These are phyloP conservation scores for Coreius guichenoti DNA, from an alignment of 2,797 vertebrate genomes.

Conservation along the genomic window DNA sequence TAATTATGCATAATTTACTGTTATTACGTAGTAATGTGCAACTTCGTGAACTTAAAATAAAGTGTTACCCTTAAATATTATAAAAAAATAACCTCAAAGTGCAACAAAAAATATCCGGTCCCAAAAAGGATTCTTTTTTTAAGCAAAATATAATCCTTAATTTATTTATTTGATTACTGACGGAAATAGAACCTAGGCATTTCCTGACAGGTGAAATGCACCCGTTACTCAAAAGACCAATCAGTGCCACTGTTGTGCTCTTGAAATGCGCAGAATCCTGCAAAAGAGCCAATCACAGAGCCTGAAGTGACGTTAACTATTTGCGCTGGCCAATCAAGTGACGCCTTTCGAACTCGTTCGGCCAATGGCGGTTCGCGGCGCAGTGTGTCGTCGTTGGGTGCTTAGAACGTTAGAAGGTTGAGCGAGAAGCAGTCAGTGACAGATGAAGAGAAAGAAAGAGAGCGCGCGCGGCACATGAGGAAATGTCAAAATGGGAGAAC, in stretches of 20 bases:
- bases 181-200: not conserved
- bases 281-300: constrained; percentile 51
- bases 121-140: not conserved
- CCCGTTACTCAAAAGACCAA: constrained; percentile 47
- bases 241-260: constrained; percentile 53
- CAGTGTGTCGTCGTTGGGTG: constrained; percentile 49
- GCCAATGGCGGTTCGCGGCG: constrained; percentile 68
- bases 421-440: constrained; percentile 36
- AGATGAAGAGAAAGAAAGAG: constrained; percentile 8
- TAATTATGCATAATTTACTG: too few relatives aligned
- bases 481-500: constrained; percentile 72
- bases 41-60: not conserved
- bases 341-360: constrained; percentile 29
- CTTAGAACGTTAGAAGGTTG: constrained; percentile 51
- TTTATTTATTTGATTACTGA: not conserved
- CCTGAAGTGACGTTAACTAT: not conserved
- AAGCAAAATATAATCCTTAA: not conserved
- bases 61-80: not conserved
- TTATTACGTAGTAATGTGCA: not conserved
- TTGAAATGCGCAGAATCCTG: constrained; percentile 42
- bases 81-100: not conserved
- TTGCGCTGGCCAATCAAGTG: constrained; percentile 66
- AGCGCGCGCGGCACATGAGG: constrained; percentile 27
- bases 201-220: not conserved
- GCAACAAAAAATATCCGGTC: not conserved